Percentiles rank a stretch among this genome's conserved stretches.
Evolutionary conservation across 1,140 invertebrate genomes (phyloP).

Genomic region (Drosophila ananassae): DNA sequence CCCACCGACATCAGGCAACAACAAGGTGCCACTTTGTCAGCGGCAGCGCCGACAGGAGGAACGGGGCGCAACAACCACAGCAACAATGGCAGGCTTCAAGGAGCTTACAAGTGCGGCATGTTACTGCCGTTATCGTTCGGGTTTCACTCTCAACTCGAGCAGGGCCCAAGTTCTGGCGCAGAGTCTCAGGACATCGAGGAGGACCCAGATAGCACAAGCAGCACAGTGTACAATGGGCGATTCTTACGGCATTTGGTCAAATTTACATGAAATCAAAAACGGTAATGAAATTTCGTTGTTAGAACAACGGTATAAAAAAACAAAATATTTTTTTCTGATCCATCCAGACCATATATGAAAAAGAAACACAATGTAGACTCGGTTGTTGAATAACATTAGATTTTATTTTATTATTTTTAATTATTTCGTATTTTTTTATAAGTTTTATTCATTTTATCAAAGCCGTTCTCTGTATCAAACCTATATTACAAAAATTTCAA

Average conservation of each 20-base stretch:
- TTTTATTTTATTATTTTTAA: too few relatives aligned
- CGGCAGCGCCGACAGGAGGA: constrained; percentile 10
- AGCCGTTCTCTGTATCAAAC: too few relatives aligned
- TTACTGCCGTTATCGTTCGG: constrained; percentile 78
- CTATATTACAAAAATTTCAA: too few relatives aligned
- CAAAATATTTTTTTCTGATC: too few relatives aligned
- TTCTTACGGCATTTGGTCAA: background rate
- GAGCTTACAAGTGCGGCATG: constrained; percentile 81
- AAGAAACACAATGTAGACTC: too few relatives aligned
- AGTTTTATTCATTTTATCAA: too few relatives aligned
- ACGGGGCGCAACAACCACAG: background rate
- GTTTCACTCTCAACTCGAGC: constrained; percentile 67
- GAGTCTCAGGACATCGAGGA: constrained; percentile 15
- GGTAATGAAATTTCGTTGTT: too few relatives aligned
- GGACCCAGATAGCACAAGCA: constrained; percentile 23
- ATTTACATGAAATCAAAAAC: background rate
- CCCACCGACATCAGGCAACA: constrained; percentile 38
- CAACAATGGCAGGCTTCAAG: constrained; percentile 73
- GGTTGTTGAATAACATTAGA: too few relatives aligned
- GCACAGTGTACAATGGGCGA: constrained; percentile 20
- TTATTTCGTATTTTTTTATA: too few relatives aligned
- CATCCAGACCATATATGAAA: too few relatives aligned
- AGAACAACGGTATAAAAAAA: too few relatives aligned
- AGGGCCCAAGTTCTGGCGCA: constrained; percentile 19
- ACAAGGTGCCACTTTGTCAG: constrained; percentile 61